Conservation (phyloP, 1,140 invertebrate species). For the Leptopilina clavipes region DNA sequence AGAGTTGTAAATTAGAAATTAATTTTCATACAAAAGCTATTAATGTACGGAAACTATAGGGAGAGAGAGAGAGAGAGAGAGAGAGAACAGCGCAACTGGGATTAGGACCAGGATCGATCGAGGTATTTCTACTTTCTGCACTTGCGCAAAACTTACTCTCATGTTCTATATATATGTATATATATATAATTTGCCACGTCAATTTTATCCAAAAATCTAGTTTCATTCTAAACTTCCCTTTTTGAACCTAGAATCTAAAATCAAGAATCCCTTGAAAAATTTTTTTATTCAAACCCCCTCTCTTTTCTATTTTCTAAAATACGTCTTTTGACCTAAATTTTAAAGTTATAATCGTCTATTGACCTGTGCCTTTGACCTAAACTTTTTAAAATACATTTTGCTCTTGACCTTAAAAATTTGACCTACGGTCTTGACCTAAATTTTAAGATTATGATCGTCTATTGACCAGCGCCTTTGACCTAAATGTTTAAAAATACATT, state of each 20-base stretch:
- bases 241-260: neutral
- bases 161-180: neutral
- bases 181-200: conserved; percentile 38
- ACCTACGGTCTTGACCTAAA: too few species aligned
- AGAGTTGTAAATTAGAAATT: conserved; percentile 40
- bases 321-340: neutral
- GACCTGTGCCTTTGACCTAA: too few species aligned
- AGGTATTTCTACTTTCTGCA: conserved; percentile 53
- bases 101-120: conserved; percentile 59
- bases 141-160: conserved; percentile 55
- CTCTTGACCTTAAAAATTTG: too few species aligned
- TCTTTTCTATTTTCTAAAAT: too few species aligned
- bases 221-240: neutral
- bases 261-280: too few species aligned
- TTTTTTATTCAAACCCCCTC: too few species aligned
- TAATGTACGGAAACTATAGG: conserved; percentile 48
- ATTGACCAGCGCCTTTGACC: too few species aligned
- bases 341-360: too few species aligned
- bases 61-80: too few species aligned
- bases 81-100: conserved; percentile 49
- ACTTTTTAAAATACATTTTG: too few species aligned
- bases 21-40: conserved; percentile 30
- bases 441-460: too few species aligned
- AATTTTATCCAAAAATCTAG: conserved; percentile 49
- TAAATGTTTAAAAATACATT: too few species aligned